Conservation (phyloP, 1,140 invertebrate genomes). For the Cylas formicarius region DNA sequence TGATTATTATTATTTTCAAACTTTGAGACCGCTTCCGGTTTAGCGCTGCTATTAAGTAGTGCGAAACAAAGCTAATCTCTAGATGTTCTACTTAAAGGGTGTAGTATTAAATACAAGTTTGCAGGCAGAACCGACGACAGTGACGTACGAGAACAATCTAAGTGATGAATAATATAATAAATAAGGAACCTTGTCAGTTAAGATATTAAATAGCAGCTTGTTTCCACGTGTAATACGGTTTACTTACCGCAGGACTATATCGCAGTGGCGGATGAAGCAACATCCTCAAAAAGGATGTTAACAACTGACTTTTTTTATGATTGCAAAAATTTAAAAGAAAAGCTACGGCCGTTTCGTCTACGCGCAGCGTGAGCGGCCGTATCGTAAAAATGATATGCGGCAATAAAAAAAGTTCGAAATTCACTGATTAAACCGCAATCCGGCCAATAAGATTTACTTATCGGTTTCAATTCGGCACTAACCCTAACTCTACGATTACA, state of each 20-base stretch:
- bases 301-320: background rate
- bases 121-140: constrained; percentile 13
- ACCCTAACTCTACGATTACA: no score
- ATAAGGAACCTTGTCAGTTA: constrained; percentile 24
- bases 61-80: background rate
- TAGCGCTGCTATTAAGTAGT: background rate
- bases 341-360: constrained; percentile 17
- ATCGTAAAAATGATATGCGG: no score
- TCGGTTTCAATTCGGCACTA: no score
- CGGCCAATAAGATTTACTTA: no score
- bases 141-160: constrained; percentile 23
- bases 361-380: no score
- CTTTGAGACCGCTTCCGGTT: background rate
- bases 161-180: constrained; percentile 27
- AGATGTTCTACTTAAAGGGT: constrained; percentile 1
- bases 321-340: constrained; percentile 13
- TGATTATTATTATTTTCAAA: background rate
- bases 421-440: no score
- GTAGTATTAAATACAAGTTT: background rate
- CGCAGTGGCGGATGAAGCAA: background rate
- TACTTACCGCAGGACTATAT: background rate
- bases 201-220: constrained; percentile 15
- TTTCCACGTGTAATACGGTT: no score
- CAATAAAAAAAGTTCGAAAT: no score
- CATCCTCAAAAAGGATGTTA: constrained; percentile 2